phyloP scores from a whole-genome alignment of 1,140 invertebrate genomes.

The Drosophila biarmipes region DNA sequence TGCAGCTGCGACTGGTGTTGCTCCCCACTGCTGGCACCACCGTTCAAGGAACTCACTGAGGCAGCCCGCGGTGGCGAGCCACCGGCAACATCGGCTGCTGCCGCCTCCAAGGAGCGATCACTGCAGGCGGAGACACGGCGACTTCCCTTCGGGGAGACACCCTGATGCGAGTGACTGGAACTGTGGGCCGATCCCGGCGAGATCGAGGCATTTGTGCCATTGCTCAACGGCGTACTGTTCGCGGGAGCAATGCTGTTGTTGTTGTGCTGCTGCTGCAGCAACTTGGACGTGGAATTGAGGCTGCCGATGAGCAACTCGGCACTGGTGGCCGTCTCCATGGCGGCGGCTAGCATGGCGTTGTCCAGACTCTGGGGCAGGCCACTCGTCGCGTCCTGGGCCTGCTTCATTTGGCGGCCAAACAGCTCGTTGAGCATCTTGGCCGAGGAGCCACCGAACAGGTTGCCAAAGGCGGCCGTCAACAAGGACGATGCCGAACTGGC shows the following conservation, averaged over 20 bases:
- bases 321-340: constrained; percentile 84
- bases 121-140: constrained; percentile 75
- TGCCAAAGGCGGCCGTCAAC: constrained; percentile 86
- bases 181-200: constrained; percentile 63
- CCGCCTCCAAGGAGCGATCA: constrained; percentile 73
- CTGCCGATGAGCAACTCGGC: constrained; percentile 74
- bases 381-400: constrained; percentile 88
- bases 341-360: constrained; percentile 81
- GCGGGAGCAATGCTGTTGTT: constrained; percentile 47
- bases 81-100: constrained; percentile 51
- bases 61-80: constrained; percentile 66
- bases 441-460: constrained; percentile 90
- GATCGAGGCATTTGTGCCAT: constrained; percentile 63
- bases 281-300: constrained; percentile 62
- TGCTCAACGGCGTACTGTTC: constrained; percentile 65
- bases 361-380: constrained; percentile 84
- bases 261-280: constrained; percentile 60
- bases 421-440: constrained; percentile 94
- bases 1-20: constrained; percentile 72
- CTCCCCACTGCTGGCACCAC: constrained; percentile 71
- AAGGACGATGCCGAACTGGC: constrained; percentile 70
- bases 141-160: constrained; percentile 50
- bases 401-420: constrained; percentile 90
- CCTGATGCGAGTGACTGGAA: constrained; percentile 43
- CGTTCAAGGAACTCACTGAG: constrained; percentile 73